These are phyloP conservation scores for Cettia cetti DNA, from an alignment of 2,113 vertebrate species.

Conservation along the genomic window DNA sequence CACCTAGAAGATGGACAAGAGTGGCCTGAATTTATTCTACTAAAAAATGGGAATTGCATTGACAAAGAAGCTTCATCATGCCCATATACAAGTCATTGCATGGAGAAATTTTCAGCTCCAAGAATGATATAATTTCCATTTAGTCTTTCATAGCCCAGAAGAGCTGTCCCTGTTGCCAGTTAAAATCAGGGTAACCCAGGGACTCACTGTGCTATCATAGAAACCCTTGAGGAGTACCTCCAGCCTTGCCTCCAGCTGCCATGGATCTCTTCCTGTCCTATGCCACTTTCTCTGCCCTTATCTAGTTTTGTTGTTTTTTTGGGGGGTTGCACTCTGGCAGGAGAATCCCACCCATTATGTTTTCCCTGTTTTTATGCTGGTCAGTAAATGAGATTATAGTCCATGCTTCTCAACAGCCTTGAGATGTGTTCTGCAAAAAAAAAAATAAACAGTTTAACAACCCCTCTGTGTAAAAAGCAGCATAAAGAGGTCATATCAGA, in stretches of 20 bases:
- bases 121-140: neutral
- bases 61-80: neutral
- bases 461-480: neutral
- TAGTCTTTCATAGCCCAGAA: neutral
- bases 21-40: neutral
- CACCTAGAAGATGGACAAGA: neutral
- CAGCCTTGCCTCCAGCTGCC: neutral
- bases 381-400: neutral
- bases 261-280: neutral
- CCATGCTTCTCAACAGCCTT: accelerated
- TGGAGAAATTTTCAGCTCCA: neutral
- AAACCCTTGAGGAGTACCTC: neutral
- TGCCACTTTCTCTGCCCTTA: neutral
- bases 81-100: neutral
- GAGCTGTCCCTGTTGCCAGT: neutral
- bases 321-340: neutral
- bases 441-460: neutral
- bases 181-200: neutral
- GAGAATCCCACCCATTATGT: neutral
- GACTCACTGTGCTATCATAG: neutral
- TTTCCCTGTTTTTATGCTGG: neutral
- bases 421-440: neutral
- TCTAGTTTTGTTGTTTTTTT: neutral
- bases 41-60: neutral
- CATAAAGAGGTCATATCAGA: constrained; percentile 10